Evolutionary conservation across 1,140 invertebrate genomes (phyloP), one percentile per base, ranked within the genome.

Genomic region (Chironomus tepperi): DNA sequence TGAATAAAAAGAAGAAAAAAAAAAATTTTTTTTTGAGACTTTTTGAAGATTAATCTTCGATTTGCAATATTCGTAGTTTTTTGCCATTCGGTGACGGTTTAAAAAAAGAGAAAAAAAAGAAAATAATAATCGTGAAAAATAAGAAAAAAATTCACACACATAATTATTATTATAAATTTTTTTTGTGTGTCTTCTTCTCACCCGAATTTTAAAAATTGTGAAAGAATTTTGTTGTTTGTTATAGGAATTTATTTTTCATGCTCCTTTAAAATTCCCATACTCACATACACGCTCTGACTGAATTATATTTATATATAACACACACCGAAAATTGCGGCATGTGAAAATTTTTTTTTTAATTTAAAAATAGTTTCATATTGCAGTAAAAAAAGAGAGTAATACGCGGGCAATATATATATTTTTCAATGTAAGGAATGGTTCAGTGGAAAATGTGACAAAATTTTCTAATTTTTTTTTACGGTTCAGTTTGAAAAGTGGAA

Each of bases 281-380:
- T 34, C 24, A 34, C 5, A 34, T 34, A 57, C 47, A 57, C 12
- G n/a, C 47, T n/a, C 12, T 57, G 47, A 57, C 24, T 34, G 24
- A 34, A 34, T 34, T 34, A 34, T 34, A 34, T 34, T 34, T 34
- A 34, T 34, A 34, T 34, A 34, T 34, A 34, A 34, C 47, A 57
- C 12, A 57, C 47, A 12, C 12, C n/a, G 47, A 57, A 57, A n/a
- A 57, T n/a, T 57, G 47, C 47, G 47, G 47, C 47, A 57, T 15
- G 47, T 57, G 47, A 57, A 57, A 57, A 57, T 15, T n/a, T 57
- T n/a, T 47, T 47, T 57, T 57, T 57, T 57, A 57, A 57, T 57
- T 57, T 57, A 57, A 57, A 57, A 57, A 57, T 57, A 57, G 47
- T 57, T 57, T 57, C 47, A 57, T 57, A 57, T 57, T 57, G 47